Conservation (phyloP, 1,140 invertebrate genomes). For the Battus philenor region DNA sequence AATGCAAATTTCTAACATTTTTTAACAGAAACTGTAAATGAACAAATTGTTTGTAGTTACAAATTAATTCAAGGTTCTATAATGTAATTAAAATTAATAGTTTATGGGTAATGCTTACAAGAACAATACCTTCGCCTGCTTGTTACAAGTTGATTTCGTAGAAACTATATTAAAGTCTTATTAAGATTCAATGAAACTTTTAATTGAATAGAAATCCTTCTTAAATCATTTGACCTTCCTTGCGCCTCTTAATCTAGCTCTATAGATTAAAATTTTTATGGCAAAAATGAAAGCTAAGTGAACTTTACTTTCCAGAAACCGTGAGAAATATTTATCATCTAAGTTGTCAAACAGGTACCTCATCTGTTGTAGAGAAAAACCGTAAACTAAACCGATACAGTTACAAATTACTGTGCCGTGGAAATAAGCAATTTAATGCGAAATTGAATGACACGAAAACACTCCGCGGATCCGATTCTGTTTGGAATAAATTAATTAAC, state of each 20-base stretch:
- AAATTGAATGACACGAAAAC: constrained; percentile 62
- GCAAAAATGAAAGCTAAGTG: constrained; percentile 56
- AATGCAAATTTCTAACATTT: no score
- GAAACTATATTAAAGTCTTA: no score
- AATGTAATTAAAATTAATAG: no score
- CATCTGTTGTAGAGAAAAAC: constrained; percentile 45
- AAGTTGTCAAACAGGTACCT: constrained; percentile 32
- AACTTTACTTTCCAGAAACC: constrained; percentile 55
- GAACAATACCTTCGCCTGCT: no score
- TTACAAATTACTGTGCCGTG: constrained; percentile 73
- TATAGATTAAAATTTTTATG: constrained; percentile 4
- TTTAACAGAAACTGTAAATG: no score
- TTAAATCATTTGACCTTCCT: no score
- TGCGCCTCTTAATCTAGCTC: neutral
- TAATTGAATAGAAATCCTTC: no score
- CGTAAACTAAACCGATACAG: constrained; percentile 57
- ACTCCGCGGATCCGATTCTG: constrained; percentile 56
- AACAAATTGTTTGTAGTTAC: no score
- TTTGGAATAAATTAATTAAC: constrained; percentile 73
- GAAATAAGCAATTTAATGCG: constrained; percentile 71
- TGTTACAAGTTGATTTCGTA: no score
- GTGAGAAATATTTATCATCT: constrained; percentile 57
- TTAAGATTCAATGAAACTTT: no score
- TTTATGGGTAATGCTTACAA: no score
- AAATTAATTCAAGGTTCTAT: no score